phyloP scores from a whole-genome alignment of 2,113 vertebrate species.

The Thomomys bottae region DNA sequence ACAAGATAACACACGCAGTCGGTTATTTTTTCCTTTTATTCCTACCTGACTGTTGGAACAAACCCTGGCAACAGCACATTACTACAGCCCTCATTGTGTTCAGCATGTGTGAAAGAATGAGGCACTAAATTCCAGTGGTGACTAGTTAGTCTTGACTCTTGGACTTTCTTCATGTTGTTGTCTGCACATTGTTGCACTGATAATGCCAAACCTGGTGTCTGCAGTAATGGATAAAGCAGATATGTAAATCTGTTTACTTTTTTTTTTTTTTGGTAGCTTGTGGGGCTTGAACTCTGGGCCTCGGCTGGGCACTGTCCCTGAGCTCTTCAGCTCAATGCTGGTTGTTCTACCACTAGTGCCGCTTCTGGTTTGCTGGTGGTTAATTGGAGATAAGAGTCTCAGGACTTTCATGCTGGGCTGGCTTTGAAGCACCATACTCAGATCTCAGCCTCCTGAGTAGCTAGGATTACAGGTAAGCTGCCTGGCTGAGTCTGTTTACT shows the following conservation, averaged over 20 bases:
- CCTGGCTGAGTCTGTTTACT: background rate
- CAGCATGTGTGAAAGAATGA: background rate
- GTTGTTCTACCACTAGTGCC: too few species aligned
- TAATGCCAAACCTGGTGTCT: background rate
- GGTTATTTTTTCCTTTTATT: background rate
- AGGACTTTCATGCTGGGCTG: too few species aligned
- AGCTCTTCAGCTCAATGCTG: too few species aligned
- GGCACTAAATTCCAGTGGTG: background rate
- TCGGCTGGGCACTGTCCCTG: too few species aligned
- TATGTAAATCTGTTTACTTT: background rate
- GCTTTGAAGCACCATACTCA: too few species aligned
- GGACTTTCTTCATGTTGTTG: background rate
- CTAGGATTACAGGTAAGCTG: too few species aligned
- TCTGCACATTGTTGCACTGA: rapidly evolving
- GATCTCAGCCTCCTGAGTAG: too few species aligned
- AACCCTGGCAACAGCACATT: background rate
- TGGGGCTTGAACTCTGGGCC: too few species aligned
- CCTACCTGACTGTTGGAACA: background rate
- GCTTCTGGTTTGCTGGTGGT: too few species aligned
- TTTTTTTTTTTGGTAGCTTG: too few species aligned
- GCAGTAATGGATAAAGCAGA: background rate
- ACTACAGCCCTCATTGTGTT: background rate
- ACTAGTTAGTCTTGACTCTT: background rate
- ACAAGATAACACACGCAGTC: background rate
- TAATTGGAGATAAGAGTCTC: too few species aligned